Percentiles rank a stretch among this genome's conserved stretches.
These are phyloP conservation scores for Tapirus terrestris DNA, from an alignment of 2,113 vertebrate species.

Conservation along the genomic window DNA sequence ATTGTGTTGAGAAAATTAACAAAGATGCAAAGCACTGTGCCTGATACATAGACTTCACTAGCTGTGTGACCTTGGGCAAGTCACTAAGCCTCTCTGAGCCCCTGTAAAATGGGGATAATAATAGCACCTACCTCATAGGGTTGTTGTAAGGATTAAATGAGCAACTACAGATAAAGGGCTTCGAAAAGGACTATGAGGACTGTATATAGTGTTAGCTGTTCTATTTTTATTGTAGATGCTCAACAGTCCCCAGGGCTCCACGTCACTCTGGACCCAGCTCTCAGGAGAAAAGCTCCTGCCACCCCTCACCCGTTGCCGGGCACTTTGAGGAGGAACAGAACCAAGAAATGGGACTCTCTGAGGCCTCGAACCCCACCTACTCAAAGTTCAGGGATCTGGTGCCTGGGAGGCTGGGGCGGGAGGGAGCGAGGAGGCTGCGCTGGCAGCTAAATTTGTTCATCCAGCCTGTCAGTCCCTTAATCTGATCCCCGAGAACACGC, in stretches of 20 bases:
- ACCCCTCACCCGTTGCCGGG: not conserved
- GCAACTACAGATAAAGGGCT: not conserved
- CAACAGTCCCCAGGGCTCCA: not conserved
- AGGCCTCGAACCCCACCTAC: not conserved
- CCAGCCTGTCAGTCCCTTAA: constrained; percentile 66
- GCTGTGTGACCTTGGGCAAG: not conserved
- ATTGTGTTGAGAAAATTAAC: not conserved
- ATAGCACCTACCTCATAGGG: not conserved
- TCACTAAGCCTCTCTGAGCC: not conserved
- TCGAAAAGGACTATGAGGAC: not conserved
- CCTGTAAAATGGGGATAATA: not conserved
- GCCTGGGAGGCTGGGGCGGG: not conserved
- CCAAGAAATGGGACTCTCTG: not conserved
- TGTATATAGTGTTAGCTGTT: no score
- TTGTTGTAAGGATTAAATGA: not conserved
- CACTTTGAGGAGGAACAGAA: not conserved
- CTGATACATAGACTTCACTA: not conserved
- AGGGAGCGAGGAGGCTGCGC: not conserved
- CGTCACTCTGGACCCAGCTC: not conserved
- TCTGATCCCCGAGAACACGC: constrained; percentile 55
- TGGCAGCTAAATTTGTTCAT: constrained; percentile 55
- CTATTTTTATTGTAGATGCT: not conserved
- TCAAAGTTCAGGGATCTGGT: not conserved
- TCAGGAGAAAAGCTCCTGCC: no score
- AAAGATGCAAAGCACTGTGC: not conserved